phyloP scores from a whole-genome alignment of 2,888 invertebrate genomes.

The Platycnemis pennipes region DNA sequence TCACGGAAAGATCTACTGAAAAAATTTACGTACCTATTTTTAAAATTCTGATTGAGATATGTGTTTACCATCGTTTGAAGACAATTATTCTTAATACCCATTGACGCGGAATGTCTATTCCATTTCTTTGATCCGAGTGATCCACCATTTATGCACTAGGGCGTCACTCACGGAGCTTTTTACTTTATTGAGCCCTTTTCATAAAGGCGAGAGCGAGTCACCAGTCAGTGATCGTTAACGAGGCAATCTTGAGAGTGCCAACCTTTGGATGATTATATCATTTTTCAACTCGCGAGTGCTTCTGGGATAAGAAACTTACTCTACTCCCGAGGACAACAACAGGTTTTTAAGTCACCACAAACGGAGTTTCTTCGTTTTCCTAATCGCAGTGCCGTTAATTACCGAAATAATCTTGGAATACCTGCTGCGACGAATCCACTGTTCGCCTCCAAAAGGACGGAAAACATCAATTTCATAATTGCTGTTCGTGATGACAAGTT shows the following conservation, averaged over 20 bases:
- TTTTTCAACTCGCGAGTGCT: constrained; percentile 32
- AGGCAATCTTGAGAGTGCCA: constrained; percentile 18
- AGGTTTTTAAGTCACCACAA: background rate
- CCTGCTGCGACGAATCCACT: background rate
- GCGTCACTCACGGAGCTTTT: background rate
- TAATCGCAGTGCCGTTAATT: background rate
- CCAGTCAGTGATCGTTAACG: background rate
- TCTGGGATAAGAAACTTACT: background rate
- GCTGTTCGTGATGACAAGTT: background rate
- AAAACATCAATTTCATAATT: constrained; percentile 15
- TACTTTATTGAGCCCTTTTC: background rate
- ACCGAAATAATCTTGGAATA: background rate
- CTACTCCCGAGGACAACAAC: background rate
- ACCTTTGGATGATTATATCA: background rate
- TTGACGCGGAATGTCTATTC: background rate
- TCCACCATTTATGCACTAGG: background rate
- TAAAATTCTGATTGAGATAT: too few relatives aligned
- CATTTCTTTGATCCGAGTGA: background rate
- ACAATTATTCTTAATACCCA: background rate
- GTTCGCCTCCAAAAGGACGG: background rate
- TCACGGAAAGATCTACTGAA: too few relatives aligned
- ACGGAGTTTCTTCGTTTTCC: background rate
- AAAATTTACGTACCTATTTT: too few relatives aligned
- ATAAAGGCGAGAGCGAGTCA: background rate
- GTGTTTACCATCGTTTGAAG: background rate